A percentile compares a stretch with the other conserved stretches of the same genome.
These are phyloP conservation scores for Pan troglodytes DNA, from an alignment of 2,113 vertebrate species.

Conservation along the genomic window DNA sequence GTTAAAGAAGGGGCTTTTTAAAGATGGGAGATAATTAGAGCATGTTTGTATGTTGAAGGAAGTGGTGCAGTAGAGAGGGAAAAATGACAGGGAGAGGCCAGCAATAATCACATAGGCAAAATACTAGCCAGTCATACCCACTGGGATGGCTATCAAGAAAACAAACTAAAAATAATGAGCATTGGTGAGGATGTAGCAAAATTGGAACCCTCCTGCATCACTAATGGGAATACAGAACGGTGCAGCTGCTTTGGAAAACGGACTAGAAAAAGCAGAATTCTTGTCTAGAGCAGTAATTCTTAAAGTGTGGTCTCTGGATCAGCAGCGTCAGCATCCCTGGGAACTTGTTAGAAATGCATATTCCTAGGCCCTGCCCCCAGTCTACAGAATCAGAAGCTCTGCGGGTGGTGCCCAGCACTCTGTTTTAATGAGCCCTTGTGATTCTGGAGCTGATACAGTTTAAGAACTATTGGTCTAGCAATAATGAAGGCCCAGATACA, in stretches of 20 bases:
- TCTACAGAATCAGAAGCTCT: background rate
- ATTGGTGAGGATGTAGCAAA: background rate
- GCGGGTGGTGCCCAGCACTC: background rate
- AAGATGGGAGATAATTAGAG: background rate
- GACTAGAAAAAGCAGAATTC: background rate
- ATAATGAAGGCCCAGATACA: background rate
- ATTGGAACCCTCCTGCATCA: background rate
- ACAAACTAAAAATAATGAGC: background rate
- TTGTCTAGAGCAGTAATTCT: background rate
- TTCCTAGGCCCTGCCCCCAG: too few species aligned
- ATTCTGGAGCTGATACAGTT: background rate
- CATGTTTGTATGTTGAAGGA: background rate
- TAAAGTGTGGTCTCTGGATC: background rate
- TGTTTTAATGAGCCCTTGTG: background rate
- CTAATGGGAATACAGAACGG: background rate
- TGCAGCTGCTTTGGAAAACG: background rate
- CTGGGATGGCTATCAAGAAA: background rate
- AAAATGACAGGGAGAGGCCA: background rate
- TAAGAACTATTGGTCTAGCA: background rate
- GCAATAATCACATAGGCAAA: background rate
- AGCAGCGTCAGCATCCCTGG: too few species aligned
- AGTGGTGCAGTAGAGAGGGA: too few species aligned
- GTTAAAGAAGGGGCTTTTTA: background rate
- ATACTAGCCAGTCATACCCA: background rate
- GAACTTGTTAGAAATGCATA: background rate